Evolutionary conservation across 2,888 invertebrate genomes (phyloP), one percentile per base, ranked within the genome.

Genomic region (Lasiommata megera): DNA sequence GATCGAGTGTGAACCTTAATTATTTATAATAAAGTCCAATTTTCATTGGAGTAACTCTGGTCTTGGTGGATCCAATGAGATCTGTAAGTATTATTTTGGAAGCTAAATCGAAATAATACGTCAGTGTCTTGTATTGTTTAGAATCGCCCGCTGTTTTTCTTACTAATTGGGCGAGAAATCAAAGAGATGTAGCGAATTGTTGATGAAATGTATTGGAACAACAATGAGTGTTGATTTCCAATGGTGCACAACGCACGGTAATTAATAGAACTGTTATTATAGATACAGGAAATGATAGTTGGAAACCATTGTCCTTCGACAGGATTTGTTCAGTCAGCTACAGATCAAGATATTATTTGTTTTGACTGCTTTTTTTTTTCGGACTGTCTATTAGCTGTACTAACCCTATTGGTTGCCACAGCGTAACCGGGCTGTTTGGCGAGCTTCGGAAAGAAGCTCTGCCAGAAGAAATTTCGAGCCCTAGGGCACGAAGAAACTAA

Each of bases 131-230:
- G 65, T 61, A 70, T 80, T 80, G 82, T 80, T 79, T 71, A 67
- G 73, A 67, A 84, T 79, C 74, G 71, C 70, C 77, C 69, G 78
- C 77, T 87, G 86, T 87, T 87, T 84, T 86, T 84, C 84, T 82
- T 77, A 75, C 77, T 89, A 89, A 89, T 89, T 88, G 87, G 86
- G 70, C 76, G 72, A 86, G 82, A 77, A 84, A 85, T 88, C 88
- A 87, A 76, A 70, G 67, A 71, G 60, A 64, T 64, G 52, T 58
- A 17, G 53, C 60, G 54, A 58, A 64, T 58, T 55, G 57, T 51
- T 51, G 7, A 36, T 28, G 38, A 41, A 52, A 58, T 58, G 29
- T 55, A 31, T 51, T 54, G 38, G 23, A 58, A 54, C 51, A 51
- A 58, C 52, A 58, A 58, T 61, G 12, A 9, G 46, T 44, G 31